A percentile compares a stretch with the other conserved stretches of the same genome.
These are phyloP conservation scores for Actenoides lindsayi DNA, from an alignment of 2,113 vertebrate species.

Conservation along the genomic window DNA sequence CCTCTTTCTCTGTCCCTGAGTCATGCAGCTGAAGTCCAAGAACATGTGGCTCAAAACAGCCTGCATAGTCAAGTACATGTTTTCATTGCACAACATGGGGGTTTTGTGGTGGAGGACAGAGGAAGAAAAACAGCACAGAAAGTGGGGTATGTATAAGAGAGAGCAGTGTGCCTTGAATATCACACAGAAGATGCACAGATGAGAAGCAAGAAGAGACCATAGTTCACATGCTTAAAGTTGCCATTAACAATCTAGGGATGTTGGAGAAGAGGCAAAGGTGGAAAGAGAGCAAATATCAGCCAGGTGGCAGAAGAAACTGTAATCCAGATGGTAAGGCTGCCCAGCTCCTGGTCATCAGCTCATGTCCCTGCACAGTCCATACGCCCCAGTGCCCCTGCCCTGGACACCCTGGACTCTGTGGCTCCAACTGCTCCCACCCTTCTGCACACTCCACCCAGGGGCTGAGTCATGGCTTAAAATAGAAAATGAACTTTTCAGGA, in stretches of 20 bases:
- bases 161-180: not conserved
- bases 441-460: not conserved
- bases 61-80: not conserved
- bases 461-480: constrained; percentile 21
- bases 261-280: not conserved
- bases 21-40: not conserved
- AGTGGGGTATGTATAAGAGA: not conserved
- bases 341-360: not conserved
- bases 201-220: not conserved
- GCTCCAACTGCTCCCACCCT: not conserved
- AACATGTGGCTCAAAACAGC: not conserved
- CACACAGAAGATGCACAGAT: not conserved
- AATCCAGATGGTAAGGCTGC: not conserved
- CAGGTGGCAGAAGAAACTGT: not conserved
- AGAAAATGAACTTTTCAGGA: not conserved
- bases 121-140: not conserved
- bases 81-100: not conserved
- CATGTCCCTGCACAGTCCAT: not conserved
- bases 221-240: not conserved
- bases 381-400: fast-evolving
- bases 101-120: not conserved
- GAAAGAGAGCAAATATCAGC: not conserved
- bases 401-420: not conserved
- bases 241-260: not conserved
- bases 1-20: not conserved